Evolutionary conservation across 2,113 vertebrate species (phyloP).

Genomic region (Trematocara zebra): DNA sequence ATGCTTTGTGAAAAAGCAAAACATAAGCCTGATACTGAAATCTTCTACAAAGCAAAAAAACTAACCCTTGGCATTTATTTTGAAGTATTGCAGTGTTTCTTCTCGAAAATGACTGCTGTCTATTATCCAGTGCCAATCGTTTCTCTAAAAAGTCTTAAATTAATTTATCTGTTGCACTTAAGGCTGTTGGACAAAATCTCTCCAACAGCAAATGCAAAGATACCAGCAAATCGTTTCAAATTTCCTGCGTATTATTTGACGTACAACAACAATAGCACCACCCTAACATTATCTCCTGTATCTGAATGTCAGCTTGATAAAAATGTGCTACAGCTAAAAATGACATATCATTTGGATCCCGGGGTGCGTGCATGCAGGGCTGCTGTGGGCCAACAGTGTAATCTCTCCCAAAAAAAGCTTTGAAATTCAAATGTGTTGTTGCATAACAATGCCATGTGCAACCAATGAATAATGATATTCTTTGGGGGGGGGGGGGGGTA

Average conservation of each 20-base stretch:
- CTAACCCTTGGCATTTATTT: not conserved
- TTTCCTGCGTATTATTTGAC: not conserved
- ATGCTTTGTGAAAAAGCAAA: not conserved
- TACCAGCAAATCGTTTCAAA: not conserved
- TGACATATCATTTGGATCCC: not conserved
- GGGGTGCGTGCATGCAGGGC: not conserved
- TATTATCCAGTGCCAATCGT: not conserved
- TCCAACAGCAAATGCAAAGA: not conserved
- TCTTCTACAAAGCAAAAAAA: not conserved
- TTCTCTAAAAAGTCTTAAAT: not conserved
- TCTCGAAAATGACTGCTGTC: not conserved
- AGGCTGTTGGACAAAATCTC: not conserved
- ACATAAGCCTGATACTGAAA: not conserved
- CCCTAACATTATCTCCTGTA: not conserved
- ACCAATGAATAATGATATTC: conserved; percentile 57
- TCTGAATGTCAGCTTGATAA: not conserved
- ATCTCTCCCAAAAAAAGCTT: conserved; percentile 41
- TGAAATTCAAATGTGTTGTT: conserved; percentile 62
- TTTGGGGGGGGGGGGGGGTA: conserved; percentile 1
- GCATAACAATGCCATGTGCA: conserved; percentile 62
- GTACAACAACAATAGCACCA: not conserved
- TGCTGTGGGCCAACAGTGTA: conserved; percentile 12
- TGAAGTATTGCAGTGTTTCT: not conserved
- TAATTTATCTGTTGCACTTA: not conserved
- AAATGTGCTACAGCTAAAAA: conserved; percentile 11